Evolutionary conservation across 2,888 invertebrate genomes (phyloP).

Genomic region (Eristalinus aeneus): DNA sequence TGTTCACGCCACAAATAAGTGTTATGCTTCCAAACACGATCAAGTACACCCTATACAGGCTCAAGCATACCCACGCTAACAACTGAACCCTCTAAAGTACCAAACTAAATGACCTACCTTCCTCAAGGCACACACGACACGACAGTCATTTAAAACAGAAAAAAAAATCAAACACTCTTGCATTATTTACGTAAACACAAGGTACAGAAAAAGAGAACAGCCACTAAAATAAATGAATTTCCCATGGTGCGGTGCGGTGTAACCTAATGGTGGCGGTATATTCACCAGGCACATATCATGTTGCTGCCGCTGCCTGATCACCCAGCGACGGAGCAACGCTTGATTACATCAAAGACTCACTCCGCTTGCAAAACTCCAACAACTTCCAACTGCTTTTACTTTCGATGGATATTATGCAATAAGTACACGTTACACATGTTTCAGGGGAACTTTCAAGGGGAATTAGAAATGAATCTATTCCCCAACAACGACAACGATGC

Average conservation of each 20-base stretch:
- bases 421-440: slow-evolving; percentile 5
- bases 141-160: neutral
- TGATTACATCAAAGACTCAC: slow-evolving; percentile 34
- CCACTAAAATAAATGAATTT: slow-evolving; percentile 8
- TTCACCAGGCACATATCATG: slow-evolving; percentile 20
- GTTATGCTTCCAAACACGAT: neutral
- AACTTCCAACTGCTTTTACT: slow-evolving; percentile 33
- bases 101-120: neutral
- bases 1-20: neutral
- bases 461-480: slow-evolving; percentile 9
- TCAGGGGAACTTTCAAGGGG: slow-evolving; percentile 17
- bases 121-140: neutral
- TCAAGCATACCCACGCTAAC: neutral
- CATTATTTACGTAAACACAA: neutral
- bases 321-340: neutral
- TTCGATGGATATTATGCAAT: slow-evolving; percentile 34
- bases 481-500: neutral
- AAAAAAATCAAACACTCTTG: neutral
- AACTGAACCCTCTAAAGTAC: neutral
- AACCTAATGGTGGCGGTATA: neutral
- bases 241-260: slow-evolving; percentile 7
- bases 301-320: slow-evolving; percentile 5
- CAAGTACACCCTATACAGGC: neutral
- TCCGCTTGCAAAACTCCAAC: slow-evolving; percentile 26
- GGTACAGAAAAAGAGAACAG: neutral